Evolutionary conservation across 2,113 vertebrate species (phyloP), one percentile per base, ranked within the genome.

Genomic region (Hepsetus odoe): DNA sequence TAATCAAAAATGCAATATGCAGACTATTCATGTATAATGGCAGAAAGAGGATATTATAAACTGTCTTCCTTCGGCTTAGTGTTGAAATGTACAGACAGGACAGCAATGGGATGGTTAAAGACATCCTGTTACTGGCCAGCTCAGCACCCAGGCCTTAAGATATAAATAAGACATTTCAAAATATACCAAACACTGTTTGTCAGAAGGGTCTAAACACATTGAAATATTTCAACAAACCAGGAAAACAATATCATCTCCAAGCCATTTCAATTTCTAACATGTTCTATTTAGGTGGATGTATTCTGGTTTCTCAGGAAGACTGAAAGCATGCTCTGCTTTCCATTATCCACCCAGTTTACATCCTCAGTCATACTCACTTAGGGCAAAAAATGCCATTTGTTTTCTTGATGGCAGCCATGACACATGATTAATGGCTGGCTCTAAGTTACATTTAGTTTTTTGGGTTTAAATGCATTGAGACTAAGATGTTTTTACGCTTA

Each of bases 301-400:
- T 24, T 32, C 12, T 44, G 2, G 16, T 26, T 28, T 58, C 51
- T 62, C 30, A 66, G 72, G 67, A 28, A 51, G 61, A 77, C 46
- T 42, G 46, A 65, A 55, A 62, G 69, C 30, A 76, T 51, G 70
- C 66, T 84, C 81, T 87, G 84, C 74, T 83, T 87, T 64, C 72
- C 81, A 69, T 85, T 82, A 76, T 87, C 85, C 77, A 70, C 86
- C 79, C 84, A 85, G 70, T 86, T 83, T 72, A 80, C 76, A 86
- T 89, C 84, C 77, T 88, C 83, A 69, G 86, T 87, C 85, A 84
- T 84, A 85, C 85, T 80, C 87, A 85, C 83, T 85, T 84, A 85
- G 74, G 61, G 84, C 80, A 84, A 71, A 84, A n/a, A 87, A 59
- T 35, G 59, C 35, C 82, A 88, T 84, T 86, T 82, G 80, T 87